phyloP scores from a whole-genome alignment of 2,113 vertebrate genomes.

The Chloebia gouldiae region DNA sequence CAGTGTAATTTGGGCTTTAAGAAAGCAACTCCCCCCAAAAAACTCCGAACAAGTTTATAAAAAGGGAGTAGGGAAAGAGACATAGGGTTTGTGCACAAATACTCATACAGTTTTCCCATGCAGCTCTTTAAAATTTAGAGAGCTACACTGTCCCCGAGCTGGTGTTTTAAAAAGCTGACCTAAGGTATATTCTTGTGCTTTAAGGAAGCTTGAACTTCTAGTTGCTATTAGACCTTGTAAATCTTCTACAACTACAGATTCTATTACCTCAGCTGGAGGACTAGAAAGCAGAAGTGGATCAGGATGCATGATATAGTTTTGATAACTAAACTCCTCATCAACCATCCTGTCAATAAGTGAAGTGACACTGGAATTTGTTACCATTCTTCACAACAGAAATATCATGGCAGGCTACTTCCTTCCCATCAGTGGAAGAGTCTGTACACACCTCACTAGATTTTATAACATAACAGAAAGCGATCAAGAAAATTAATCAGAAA shows the following conservation, averaged over 20 bases:
- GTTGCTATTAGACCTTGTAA: neutral
- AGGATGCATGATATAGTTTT: neutral
- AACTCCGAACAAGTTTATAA: neutral
- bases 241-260: neutral
- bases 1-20: neutral
- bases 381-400: neutral
- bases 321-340: neutral
- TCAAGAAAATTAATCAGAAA: neutral
- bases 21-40: neutral
- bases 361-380: neutral
- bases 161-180: neutral
- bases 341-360: neutral
- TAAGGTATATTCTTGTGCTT: neutral
- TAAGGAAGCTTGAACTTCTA: neutral
- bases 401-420: neutral
- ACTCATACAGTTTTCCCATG: neutral
- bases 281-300: neutral
- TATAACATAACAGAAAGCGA: neutral
- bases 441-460: neutral
- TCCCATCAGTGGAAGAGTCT: neutral
- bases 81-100: neutral
- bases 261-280: neutral
- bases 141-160: neutral
- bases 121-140: neutral
- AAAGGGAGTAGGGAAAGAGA: neutral